Conservation (phyloP, 2,888 invertebrate genomes). For the Choreutis nemorana region DNA sequence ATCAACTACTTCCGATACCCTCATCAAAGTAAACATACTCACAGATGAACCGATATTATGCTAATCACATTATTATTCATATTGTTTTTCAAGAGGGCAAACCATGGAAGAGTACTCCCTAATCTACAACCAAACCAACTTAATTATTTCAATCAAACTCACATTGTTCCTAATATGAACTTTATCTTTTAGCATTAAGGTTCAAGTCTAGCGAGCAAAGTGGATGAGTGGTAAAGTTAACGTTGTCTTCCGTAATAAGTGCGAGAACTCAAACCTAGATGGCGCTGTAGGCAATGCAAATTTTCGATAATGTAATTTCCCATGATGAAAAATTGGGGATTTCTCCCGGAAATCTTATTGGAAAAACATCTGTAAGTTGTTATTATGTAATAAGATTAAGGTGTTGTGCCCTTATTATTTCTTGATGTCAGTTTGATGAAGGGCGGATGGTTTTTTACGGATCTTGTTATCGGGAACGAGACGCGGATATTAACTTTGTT, state of each 20-base stretch:
- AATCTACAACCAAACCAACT: slow-evolving; percentile 35
- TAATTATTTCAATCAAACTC: slow-evolving; percentile 16
- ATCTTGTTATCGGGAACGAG: slow-evolving; percentile 24
- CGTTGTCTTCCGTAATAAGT: slow-evolving; percentile 23
- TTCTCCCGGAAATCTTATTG: slow-evolving; percentile 43
- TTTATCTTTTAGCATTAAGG: slow-evolving; percentile 11
- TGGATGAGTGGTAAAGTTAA: slow-evolving; percentile 8
- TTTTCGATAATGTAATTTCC: slow-evolving; percentile 56
- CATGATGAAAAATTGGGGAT: slow-evolving; percentile 57
- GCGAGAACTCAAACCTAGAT: slow-evolving; percentile 41
- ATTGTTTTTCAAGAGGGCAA: slow-evolving; percentile 60
- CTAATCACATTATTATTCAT: slow-evolving; percentile 63
- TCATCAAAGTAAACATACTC: slow-evolving; percentile 55
- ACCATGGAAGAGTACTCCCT: slow-evolving; percentile 40
- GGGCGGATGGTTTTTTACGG: slow-evolving; percentile 19
- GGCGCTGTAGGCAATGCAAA: slow-evolving; percentile 59
- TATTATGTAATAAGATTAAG: slow-evolving; percentile 60
- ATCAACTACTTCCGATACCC: slow-evolving; percentile 29
- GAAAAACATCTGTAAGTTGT: slow-evolving; percentile 59
- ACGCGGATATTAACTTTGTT: slow-evolving; percentile 21
- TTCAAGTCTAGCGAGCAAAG: neutral
- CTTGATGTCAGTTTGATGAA: slow-evolving; percentile 53
- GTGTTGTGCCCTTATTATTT: slow-evolving; percentile 46
- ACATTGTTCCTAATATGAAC: slow-evolving; percentile 16
- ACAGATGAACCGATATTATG: slow-evolving; percentile 54